Conservation (phyloP, 2,113 vertebrate genomes). For the Coptodon bakossiorum region DNA sequence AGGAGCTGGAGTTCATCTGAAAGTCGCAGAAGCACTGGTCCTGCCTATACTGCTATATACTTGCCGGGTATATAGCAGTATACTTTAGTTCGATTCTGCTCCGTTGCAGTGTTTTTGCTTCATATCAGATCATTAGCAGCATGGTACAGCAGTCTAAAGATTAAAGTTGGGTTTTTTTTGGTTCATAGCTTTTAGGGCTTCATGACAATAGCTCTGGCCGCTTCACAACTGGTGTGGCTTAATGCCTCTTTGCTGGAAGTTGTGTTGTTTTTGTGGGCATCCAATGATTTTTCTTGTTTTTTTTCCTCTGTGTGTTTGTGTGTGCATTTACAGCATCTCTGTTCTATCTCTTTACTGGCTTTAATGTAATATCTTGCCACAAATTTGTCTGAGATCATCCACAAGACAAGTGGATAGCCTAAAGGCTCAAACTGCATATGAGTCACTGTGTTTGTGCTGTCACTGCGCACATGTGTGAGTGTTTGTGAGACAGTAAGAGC, state of each 20-base stretch:
- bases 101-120: background rate
- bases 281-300: background rate
- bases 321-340: background rate
- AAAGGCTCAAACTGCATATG: background rate
- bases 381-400: background rate
- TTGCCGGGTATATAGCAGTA: background rate
- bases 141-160: background rate
- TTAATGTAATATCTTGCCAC: background rate
- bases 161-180: background rate
- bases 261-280: background rate
- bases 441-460: background rate
- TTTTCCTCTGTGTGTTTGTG: background rate
- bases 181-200: background rate
- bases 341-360: background rate
- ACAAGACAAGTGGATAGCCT: background rate
- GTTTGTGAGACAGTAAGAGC: background rate
- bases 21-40: background rate
- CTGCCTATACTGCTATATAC: background rate
- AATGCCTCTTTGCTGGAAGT: background rate
- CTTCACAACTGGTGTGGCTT: background rate
- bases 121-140: conserved; percentile 19
- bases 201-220: background rate
- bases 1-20: conserved; percentile 14
- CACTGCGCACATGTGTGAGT: background rate
- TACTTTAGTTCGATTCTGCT: background rate